These are phyloP conservation scores for Brachypalpus laphriformis DNA, from an alignment of 2,888 invertebrate genomes.

Conservation along the genomic window DNA sequence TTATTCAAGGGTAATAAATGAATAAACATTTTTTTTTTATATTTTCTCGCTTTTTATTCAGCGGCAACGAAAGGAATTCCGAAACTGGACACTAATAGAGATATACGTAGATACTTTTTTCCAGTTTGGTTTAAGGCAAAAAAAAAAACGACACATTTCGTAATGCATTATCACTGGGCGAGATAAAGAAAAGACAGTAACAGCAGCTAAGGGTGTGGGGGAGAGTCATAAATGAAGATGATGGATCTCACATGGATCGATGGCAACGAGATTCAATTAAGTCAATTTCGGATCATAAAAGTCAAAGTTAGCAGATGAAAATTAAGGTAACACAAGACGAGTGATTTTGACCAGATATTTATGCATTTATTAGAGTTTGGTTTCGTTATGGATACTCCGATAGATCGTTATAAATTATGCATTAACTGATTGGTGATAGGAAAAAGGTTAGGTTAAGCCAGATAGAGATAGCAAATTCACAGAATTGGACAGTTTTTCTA, in stretches of 20 bases:
- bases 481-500: constrained; percentile 10
- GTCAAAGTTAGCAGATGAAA: constrained; percentile 65
- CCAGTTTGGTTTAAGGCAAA: constrained; percentile 1
- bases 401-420: constrained; percentile 29
- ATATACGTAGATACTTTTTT: constrained; percentile 40
- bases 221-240: constrained; percentile 54
- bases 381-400: constrained; percentile 12
- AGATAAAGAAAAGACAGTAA: neutral
- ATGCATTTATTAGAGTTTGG: constrained; percentile 56
- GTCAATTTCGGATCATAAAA: constrained; percentile 68
- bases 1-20: constrained; percentile 51
- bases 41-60: constrained; percentile 38
- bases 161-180: constrained; percentile 60
- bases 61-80: constrained; percentile 38
- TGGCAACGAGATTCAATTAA: constrained; percentile 68
- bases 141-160: constrained; percentile 53
- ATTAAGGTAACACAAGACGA: constrained; percentile 63
- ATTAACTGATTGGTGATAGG: constrained; percentile 1
- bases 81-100: constrained; percentile 70
- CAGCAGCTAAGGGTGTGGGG: constrained; percentile 6
- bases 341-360: constrained; percentile 56
- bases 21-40: constrained; percentile 49
- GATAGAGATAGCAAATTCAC: constrained; percentile 29
- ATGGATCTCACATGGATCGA: constrained; percentile 59
- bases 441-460: neutral